These are phyloP conservation scores for Melanerpes formicivorus DNA, from an alignment of 2,113 vertebrate genomes.

Conservation along the genomic window DNA sequence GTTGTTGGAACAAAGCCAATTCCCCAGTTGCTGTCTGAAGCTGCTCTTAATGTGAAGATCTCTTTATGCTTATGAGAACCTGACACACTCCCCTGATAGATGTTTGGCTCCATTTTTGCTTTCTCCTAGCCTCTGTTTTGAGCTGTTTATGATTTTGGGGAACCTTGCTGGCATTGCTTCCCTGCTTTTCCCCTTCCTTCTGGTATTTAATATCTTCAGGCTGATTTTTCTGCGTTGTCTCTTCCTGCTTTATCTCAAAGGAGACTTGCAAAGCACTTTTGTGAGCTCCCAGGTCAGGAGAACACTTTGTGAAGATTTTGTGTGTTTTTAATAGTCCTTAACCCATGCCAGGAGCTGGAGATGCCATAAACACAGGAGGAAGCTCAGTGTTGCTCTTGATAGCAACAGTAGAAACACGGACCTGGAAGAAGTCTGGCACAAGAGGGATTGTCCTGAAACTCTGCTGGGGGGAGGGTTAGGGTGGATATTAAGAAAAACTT, in stretches of 20 bases:
- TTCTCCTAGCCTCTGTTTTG: neutral
- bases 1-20: neutral
- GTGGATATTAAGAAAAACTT: no score
- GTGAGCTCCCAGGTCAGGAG: neutral
- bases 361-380: neutral
- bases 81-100: neutral
- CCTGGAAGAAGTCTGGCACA: neutral
- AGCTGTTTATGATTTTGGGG: neutral
- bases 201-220: constrained; percentile 13
- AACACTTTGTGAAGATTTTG: neutral
- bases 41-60: neutral
- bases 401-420: neutral
- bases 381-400: neutral
- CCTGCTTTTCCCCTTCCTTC: neutral
- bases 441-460: no score
- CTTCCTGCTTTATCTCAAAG: neutral
- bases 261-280: neutral
- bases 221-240: constrained; percentile 5
- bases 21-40: neutral
- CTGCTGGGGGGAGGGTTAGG: no score
- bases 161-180: neutral
- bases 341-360: neutral
- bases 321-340: neutral
- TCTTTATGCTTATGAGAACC: neutral
- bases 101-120: neutral